Percentiles rank a stretch among this genome's conserved stretches.
Evolutionary conservation across 2,113 vertebrate species (phyloP).

Genomic region (Mobula hypostoma): DNA sequence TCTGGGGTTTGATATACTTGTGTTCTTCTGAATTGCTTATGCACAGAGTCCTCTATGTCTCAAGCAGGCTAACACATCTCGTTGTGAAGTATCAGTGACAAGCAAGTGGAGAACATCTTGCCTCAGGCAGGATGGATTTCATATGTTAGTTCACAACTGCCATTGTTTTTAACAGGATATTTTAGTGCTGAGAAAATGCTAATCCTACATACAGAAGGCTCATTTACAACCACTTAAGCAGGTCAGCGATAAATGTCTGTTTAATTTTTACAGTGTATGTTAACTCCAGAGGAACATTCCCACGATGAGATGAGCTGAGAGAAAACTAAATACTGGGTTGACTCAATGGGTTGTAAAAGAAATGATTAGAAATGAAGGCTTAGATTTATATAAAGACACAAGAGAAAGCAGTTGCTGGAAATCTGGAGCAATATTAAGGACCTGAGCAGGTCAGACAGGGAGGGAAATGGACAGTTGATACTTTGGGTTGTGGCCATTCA

Average conservation of each 20-base stretch:
- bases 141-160: neutral
- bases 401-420: too few relatives aligned
- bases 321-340: neutral
- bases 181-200: neutral
- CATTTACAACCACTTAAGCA: neutral
- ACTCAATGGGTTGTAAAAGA: neutral
- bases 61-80: neutral
- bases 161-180: neutral
- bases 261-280: neutral
- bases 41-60: neutral
- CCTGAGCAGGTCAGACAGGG: too few relatives aligned
- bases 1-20: neutral
- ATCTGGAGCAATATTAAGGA: too few relatives aligned
- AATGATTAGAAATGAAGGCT: neutral
- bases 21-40: neutral
- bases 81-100: neutral
- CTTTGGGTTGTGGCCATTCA: too few relatives aligned
- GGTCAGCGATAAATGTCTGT: neutral
- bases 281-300: too few relatives aligned
- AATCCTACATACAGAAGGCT: neutral
- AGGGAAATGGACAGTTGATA: too few relatives aligned
- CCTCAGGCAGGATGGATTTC: conserved; percentile 1
- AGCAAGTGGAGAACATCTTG: conserved; percentile 12
- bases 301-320: neutral
- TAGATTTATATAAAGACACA: neutral